These are phyloP conservation scores for Rhimphoctona megacephalus DNA, from an alignment of 2,888 invertebrate genomes.

Conservation along the genomic window DNA sequence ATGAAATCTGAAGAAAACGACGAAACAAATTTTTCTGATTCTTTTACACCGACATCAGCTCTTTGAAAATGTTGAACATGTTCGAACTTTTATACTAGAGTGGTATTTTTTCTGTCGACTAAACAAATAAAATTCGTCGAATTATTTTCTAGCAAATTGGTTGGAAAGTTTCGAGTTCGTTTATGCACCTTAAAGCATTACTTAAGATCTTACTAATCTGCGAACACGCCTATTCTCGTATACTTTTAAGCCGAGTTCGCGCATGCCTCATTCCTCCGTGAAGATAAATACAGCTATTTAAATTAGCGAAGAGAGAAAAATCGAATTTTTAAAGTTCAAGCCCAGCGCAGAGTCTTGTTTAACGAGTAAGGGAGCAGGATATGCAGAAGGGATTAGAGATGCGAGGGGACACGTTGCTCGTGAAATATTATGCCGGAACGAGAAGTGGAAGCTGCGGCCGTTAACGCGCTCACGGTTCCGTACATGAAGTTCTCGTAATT, in stretches of 20 bases:
- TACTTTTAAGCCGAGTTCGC: background rate
- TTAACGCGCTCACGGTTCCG: constrained; percentile 47
- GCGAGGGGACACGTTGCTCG: constrained; percentile 37
- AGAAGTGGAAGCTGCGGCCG: constrained; percentile 56
- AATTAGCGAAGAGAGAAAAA: constrained; percentile 20
- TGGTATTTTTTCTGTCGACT: background rate
- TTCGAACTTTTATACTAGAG: background rate
- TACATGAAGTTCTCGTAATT: constrained; percentile 58
- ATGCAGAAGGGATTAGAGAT: constrained; percentile 52
- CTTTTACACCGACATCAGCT: background rate
- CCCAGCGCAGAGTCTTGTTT: constrained; percentile 16
- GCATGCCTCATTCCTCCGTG: background rate
- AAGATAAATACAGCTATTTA: constrained; percentile 7
- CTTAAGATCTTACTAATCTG: background rate
- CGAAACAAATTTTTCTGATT: background rate
- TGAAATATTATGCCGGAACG: constrained; percentile 60
- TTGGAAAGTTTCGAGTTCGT: background rate
- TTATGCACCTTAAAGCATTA: background rate
- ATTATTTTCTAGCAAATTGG: background rate
- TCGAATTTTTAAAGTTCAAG: constrained; percentile 20
- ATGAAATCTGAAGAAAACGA: no score
- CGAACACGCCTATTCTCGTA: constrained; percentile 2
- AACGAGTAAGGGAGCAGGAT: constrained; percentile 52
- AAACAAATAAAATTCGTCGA: background rate
- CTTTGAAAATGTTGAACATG: background rate